phyloP scores from a whole-genome alignment of 2,797 vertebrate genomes.

The Neomorphus geoffroyi region DNA sequence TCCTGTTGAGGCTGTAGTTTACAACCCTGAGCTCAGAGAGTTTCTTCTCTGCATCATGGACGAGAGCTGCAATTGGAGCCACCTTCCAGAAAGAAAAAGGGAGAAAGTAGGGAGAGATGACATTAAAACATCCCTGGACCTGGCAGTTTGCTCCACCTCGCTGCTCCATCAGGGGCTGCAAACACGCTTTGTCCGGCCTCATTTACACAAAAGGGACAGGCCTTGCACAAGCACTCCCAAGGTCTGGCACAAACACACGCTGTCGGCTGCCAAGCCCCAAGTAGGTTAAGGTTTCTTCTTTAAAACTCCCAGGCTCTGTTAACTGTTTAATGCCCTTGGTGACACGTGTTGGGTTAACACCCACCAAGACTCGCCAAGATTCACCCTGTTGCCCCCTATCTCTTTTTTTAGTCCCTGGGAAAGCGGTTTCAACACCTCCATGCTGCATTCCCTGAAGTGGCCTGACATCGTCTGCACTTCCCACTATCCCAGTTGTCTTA shows the following conservation, averaged over 20 bases:
- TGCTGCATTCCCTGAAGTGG: neutral
- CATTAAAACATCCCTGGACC: neutral
- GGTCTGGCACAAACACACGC: slow-evolving; percentile 10
- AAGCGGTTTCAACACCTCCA: neutral
- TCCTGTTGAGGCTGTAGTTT: neutral
- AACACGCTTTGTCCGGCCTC: neutral
- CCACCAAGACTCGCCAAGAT: too few relatives aligned
- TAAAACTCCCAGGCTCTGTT: neutral
- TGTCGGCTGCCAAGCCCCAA: neutral
- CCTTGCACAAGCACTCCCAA: slow-evolving; percentile 5
- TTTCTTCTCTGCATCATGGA: neutral
- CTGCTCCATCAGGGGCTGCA: neutral
- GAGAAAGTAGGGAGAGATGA: neutral
- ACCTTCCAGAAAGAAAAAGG: neutral
- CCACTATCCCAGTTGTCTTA: neutral
- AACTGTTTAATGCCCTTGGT: neutral
- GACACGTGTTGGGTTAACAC: neutral
- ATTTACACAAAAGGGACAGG: neutral
- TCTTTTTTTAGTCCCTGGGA: neutral
- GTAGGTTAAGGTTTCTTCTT: slow-evolving; percentile 23
- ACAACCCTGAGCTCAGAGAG: neutral
- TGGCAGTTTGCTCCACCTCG: neutral
- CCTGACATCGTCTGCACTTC: neutral
- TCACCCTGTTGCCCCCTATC: neutral
- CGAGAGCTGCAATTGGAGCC: neutral